These are phyloP conservation scores for Zaprionus gabonicus DNA, from an alignment of 1,140 invertebrate genomes.

Conservation along the genomic window DNA sequence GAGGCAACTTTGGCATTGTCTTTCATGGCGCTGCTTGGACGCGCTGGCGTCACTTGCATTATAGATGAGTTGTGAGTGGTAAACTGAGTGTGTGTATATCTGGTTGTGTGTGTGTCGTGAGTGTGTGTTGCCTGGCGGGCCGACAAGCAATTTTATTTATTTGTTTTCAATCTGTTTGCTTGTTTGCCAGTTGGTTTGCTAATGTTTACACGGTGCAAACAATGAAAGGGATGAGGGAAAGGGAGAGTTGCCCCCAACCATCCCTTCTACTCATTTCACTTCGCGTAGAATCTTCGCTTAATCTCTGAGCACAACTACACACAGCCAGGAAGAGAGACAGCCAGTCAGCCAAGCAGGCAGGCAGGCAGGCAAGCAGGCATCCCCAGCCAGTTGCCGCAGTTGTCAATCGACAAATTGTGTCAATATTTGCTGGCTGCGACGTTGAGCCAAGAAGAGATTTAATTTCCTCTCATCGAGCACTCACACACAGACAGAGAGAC, in stretches of 20 bases:
- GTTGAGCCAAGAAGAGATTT: slow-evolving; percentile 74
- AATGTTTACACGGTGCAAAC: slow-evolving; percentile 81
- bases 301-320: background rate
- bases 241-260: background rate
- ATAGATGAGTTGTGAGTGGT: slow-evolving; percentile 29
- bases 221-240: slow-evolving; percentile 32
- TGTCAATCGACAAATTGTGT: slow-evolving; percentile 73
- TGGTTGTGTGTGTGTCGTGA: slow-evolving; percentile 10
- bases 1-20: slow-evolving; percentile 5
- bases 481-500: slow-evolving; percentile 18
- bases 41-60: slow-evolving; percentile 47
- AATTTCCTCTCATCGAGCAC: slow-evolving; percentile 74
- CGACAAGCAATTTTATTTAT: slow-evolving; percentile 69
- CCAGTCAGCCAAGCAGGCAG: background rate
- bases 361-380: background rate
- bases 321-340: background rate
- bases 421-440: slow-evolving; percentile 77
- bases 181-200: slow-evolving; percentile 81
- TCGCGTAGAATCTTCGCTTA: slow-evolving; percentile 5
- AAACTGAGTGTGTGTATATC: background rate
- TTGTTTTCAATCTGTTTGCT: slow-evolving; percentile 81
- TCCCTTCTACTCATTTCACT: slow-evolving; percentile 20
- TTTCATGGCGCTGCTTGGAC: slow-evolving; percentile 10
- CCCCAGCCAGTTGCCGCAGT: slow-evolving; percentile 33
- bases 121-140: slow-evolving; percentile 38